Percentiles rank a stretch among this genome's conserved stretches.
Evolutionary conservation across 2,113 vertebrate genomes (phyloP).

Genomic region (Nothoprocta perdicaria): DNA sequence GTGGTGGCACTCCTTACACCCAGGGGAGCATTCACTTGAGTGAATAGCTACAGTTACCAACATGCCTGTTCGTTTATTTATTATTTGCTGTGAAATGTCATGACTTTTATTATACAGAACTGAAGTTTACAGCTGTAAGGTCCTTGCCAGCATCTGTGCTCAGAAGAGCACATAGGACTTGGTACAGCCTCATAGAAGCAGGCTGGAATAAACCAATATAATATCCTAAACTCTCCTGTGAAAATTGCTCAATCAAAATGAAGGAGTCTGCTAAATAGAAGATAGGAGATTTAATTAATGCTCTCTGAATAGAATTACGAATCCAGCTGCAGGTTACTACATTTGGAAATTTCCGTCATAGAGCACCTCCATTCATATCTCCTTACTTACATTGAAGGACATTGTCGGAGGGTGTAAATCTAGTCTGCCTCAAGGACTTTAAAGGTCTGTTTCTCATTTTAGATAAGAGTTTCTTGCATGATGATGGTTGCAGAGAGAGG

Average conservation of each 20-base stretch:
- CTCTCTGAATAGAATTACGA: neutral
- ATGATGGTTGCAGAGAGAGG: neutral
- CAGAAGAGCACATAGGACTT: neutral
- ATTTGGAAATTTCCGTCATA: constrained; percentile 18
- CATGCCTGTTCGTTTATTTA: neutral
- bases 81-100: neutral
- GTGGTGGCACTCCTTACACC: neutral
- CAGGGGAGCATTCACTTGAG: neutral
- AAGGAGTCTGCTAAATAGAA: neutral
- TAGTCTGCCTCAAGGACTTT: neutral
- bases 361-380: neutral
- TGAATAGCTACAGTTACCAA: neutral
- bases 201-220: neutral
- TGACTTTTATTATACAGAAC: neutral
- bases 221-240: neutral
- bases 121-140: neutral
- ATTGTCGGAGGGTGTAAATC: neutral
- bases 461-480: neutral
- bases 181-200: neutral
- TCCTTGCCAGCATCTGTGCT: neutral
- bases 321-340: neutral
- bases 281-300: constrained; percentile 11
- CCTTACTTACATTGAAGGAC: neutral
- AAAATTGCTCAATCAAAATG: neutral
- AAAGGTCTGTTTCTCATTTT: neutral